A percentile compares a stretch with the other conserved stretches of the same genome.
phyloP scores from a whole-genome alignment of 2,113 vertebrate species.

The Centropristis striata region DNA sequence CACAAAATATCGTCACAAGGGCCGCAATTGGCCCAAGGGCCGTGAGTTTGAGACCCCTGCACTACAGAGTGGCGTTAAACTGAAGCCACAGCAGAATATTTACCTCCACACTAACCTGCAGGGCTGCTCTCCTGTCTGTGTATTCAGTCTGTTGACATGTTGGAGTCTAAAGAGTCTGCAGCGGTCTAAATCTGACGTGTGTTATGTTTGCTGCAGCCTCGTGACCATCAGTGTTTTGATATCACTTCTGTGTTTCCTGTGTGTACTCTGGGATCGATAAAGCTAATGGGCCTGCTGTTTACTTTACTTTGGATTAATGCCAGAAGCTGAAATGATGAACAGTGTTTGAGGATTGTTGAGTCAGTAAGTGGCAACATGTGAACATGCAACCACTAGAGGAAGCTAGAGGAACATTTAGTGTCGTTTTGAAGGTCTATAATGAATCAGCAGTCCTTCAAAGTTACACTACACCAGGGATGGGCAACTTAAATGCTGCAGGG shows the following conservation, averaged over 20 bases:
- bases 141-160: no score
- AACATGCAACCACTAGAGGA: conserved; percentile 34
- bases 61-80: no score
- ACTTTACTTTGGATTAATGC: not conserved
- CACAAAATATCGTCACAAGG: no score
- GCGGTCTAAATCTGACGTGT: no score
- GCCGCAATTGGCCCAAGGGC: no score
- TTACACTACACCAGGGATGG: no score
- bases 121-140: no score
- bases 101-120: no score
- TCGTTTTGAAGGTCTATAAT: not conserved
- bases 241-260: not conserved
- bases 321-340: not conserved
- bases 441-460: conserved; percentile 42
- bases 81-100: no score
- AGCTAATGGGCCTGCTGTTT: not conserved
- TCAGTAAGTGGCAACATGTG: not conserved
- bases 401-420: conserved; percentile 2
- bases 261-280: not conserved
- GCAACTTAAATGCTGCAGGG: no score
- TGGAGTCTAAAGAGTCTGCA: no score
- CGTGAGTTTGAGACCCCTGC: no score
- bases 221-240: not conserved
- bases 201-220: not conserved
- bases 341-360: not conserved